These are phyloP conservation scores for Sakesphorus luctuosus DNA, from an alignment of 2,113 vertebrate genomes.

Conservation along the genomic window DNA sequence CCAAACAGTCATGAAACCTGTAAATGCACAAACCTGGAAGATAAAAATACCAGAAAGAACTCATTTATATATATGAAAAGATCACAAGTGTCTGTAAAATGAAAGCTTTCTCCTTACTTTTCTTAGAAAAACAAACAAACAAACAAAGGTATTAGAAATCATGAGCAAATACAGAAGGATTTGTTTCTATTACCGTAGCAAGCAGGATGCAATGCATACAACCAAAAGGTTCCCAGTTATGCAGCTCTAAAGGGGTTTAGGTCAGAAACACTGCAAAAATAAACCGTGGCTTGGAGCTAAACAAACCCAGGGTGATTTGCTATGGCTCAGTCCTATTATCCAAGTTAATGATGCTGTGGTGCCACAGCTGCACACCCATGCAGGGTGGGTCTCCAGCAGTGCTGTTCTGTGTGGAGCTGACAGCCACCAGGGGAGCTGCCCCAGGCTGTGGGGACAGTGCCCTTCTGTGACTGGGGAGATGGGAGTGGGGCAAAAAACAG, in stretches of 20 bases:
- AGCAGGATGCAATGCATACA: slow-evolving; percentile 11
- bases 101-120: neutral
- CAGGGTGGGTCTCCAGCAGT: neutral
- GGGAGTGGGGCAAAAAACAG: neutral
- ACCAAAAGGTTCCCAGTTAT: slow-evolving; percentile 15
- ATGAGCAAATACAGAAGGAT: neutral
- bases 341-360: neutral
- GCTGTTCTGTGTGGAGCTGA: neutral
- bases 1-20: neutral
- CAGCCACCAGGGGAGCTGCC: neutral
- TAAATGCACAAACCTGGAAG: neutral
- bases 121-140: neutral
- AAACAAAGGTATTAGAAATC: neutral
- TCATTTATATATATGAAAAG: neutral
- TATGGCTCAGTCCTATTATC: neutral
- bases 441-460: fast-evolving
- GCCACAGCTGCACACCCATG: neutral
- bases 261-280: neutral
- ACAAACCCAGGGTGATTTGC: neutral
- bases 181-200: slow-evolving; percentile 18
- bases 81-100: neutral
- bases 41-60: neutral
- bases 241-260: neutral
- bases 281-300: neutral
- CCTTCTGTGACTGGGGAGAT: neutral